A percentile compares a stretch with the other conserved stretches of the same genome.
phyloP scores from a whole-genome alignment of 2,113 vertebrate genomes.

The Sinocyclocheilus anophthalmus region DNA sequence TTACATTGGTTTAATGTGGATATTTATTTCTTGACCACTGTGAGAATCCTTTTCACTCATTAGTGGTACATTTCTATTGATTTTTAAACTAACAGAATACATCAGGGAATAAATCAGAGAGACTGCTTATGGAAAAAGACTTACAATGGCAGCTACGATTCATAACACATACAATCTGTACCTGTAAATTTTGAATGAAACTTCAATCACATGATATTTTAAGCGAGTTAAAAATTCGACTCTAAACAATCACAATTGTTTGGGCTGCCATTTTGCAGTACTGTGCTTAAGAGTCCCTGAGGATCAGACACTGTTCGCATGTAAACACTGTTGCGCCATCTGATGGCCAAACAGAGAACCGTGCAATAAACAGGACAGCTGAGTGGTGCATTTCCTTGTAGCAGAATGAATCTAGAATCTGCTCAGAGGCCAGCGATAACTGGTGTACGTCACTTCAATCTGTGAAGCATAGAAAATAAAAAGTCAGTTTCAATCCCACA shows the following conservation, averaged over 20 bases:
- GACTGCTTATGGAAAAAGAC: not conserved
- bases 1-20: not conserved
- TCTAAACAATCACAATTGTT: slow-evolving; percentile 26
- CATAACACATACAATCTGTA: not conserved
- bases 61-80: not conserved
- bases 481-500: slow-evolving; percentile 1
- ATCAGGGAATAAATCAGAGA: not conserved
- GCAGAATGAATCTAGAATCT: slow-evolving; percentile 20
- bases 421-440: not conserved
- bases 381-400: slow-evolving; percentile 37
- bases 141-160: not conserved
- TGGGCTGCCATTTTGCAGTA: slow-evolving; percentile 48
- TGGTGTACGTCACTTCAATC: not conserved
- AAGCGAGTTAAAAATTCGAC: not conserved
- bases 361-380: slow-evolving; percentile 11
- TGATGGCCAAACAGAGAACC: slow-evolving; percentile 46
- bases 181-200: not conserved
- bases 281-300: slow-evolving; percentile 11
- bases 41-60: not conserved
- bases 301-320: slow-evolving; percentile 39
- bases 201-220: not conserved
- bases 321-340: slow-evolving; percentile 32
- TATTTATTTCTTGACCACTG: not conserved
- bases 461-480: not conserved
- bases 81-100: slow-evolving; percentile 10